Evolutionary conservation across 2,888 invertebrate genomes (phyloP).

Genomic region (Brachypalpus laphriformis): DNA sequence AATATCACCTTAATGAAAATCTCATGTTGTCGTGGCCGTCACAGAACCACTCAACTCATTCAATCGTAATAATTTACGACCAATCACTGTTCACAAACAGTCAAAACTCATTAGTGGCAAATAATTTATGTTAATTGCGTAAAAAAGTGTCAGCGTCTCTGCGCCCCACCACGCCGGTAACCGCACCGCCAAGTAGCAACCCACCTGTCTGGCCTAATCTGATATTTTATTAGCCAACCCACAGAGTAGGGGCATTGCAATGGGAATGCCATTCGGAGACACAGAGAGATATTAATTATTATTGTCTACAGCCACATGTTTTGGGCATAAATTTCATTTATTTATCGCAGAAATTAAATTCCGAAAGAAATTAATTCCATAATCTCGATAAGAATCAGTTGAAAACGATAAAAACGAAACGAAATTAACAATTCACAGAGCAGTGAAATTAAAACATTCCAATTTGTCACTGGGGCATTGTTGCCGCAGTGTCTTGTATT

Average conservation of each 20-base stretch:
- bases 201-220: constrained; percentile 46
- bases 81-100: constrained; percentile 67
- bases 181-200: background rate
- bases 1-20: constrained; percentile 48
- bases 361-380: constrained; percentile 50
- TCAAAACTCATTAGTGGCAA: constrained; percentile 66
- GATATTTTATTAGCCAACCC: constrained; percentile 50
- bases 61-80: constrained; percentile 57
- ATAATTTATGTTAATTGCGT: constrained; percentile 66
- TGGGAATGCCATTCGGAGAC: constrained; percentile 25
- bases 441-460: constrained; percentile 62
- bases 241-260: constrained; percentile 9
- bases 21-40: constrained; percentile 48
- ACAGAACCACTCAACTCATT: constrained; percentile 50
- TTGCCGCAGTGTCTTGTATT: constrained; percentile 29
- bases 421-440: constrained; percentile 51
- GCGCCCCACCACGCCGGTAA: background rate
- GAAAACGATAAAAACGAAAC: constrained; percentile 55
- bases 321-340: constrained; percentile 28
- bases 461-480: constrained; percentile 57
- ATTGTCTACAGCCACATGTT: constrained; percentile 31
- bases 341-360: constrained; percentile 62
- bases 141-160: constrained; percentile 53
- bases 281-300: constrained; percentile 45
- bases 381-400: constrained; percentile 39